Evolutionary conservation across 2,797 vertebrate genomes (phyloP), one percentile per base, ranked within the genome.

Genomic region (Arctocebus calabarensis): DNA sequence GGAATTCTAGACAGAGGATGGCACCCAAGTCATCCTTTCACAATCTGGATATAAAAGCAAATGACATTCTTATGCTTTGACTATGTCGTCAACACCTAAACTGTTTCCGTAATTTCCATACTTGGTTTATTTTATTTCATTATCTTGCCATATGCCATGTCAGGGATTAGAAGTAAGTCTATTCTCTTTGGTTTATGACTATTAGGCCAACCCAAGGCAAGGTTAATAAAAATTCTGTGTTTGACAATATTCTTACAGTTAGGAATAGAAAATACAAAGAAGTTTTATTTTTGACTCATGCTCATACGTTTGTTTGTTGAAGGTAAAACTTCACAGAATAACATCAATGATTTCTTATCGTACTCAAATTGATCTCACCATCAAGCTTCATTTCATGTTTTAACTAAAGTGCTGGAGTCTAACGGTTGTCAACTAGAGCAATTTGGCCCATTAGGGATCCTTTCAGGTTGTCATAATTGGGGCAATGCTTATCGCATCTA

Each of bases 121-220:
- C 34, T 83, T 68, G 19, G 9, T 83, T 94, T 90, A 88, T 92
- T 83, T 94, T 90, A 88, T 92, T 59, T 83, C 64, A 86, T 94
- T 90, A 40, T 91, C 23, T 22, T 52, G 11, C 57, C 34, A 57
- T 25, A 64, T 82, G 20, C 1, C 17, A 23, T 87, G 17, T 34
- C 43, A 43, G 48, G 34, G 40, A 71, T 9, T 19, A 70, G 23
- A 78, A 57, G 34, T 83, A 74, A 71, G 68, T 70, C 29, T 91
- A 20, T 61, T 95, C 45, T 45, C 9, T 57, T 77, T 66, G 29
- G 5, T 96, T 79, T 73, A 64, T 88, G 55, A 73, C 59, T 59
- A 5, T n/a, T 37, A 82, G 45, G 27, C 19, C 11, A 84, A 13
- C 23, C 22, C 2, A 43, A 64, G 37, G 45, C 3, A 73, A 34